Evolutionary conservation across 2,888 invertebrate genomes (phyloP), one percentile per base, ranked within the genome.

Genomic region (Leptinotarsa tumamoca): DNA sequence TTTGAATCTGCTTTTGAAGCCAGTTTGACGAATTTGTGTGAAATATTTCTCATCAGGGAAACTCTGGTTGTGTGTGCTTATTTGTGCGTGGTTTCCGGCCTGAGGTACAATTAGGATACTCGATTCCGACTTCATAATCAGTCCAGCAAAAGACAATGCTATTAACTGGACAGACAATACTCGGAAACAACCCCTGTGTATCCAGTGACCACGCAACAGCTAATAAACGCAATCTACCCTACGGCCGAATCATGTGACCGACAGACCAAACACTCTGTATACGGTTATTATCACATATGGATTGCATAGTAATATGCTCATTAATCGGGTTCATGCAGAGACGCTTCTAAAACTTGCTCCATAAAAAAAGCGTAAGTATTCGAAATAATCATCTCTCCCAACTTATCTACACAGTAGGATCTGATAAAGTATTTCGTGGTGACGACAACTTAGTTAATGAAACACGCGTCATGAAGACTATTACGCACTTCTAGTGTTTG

Each of bases 261-360:
- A 79, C 81, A 80, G 82, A 82, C 79, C 82, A 80, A 79, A 82
- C 80, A 79, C 78, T 76, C 80, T 69, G 76, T 80, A 79, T 79
- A 83, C 84, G 84, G 83, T 84, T 83, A 85, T 86, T 86, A 85
- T 83, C 84, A 71, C 71, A 74, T 67, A 56, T 67, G 67, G 18
- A 72, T 72, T 72, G 72, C 61, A 61, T 63, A 27, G 27, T 71
- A 71, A 63, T 63, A 33, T 33, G 63, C 17, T 63, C 63, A 63
- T 63, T 63, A 63, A 43, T 63, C 17, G 63, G 63, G n/a, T 33
- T 27, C 10, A 33, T 15, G 43, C 63, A 63, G 63, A 4, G 43
- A 43, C 63, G 43, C 13, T 56, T 80, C 80, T 0, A 18, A 17
- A 84, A 84, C 83, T 82, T 82, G 82, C 82, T 83, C 83, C 82